Conservation (phyloP, 1,140 invertebrate genomes). For the Aphis gossypii region DNA sequence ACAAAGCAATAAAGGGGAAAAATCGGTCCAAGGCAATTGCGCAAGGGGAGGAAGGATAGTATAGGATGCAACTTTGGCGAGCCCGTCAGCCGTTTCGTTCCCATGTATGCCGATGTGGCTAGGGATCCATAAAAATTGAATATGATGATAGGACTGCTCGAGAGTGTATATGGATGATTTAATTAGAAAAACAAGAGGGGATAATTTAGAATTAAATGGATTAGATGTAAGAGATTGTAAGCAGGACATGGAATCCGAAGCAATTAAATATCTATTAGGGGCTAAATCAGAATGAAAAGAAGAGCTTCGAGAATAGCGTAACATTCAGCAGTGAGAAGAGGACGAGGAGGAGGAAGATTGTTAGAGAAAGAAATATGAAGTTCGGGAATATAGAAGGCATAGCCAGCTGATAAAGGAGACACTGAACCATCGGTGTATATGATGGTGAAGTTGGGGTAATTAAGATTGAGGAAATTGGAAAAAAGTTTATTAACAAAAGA, state of each 20-base stretch:
- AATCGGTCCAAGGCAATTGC: neutral
- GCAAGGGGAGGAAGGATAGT: neutral
- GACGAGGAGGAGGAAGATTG: neutral
- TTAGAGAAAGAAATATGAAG: neutral
- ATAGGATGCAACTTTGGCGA: too few species aligned
- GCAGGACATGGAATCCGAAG: neutral
- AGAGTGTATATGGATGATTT: neutral
- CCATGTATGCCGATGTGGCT: too few species aligned
- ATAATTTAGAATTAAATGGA: neutral
- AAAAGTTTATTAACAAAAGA: neutral
- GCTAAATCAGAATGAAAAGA: too few species aligned
- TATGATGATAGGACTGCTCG: neutral
- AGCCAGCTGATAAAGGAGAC: neutral
- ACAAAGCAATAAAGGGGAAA: neutral
- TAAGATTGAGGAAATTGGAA: neutral
- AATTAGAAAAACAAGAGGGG: neutral
- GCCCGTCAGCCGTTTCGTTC: too few species aligned
- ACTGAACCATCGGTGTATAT: neutral
- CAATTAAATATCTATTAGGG: too few species aligned
- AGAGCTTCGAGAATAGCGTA: neutral
- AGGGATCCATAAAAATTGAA: neutral
- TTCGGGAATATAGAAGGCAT: neutral
- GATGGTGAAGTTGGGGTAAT: neutral
- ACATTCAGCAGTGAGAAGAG: neutral
- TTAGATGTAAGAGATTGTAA: neutral